These are phyloP conservation scores for Meiosimyza platycephala DNA, from an alignment of 2,888 invertebrate genomes.

Conservation along the genomic window DNA sequence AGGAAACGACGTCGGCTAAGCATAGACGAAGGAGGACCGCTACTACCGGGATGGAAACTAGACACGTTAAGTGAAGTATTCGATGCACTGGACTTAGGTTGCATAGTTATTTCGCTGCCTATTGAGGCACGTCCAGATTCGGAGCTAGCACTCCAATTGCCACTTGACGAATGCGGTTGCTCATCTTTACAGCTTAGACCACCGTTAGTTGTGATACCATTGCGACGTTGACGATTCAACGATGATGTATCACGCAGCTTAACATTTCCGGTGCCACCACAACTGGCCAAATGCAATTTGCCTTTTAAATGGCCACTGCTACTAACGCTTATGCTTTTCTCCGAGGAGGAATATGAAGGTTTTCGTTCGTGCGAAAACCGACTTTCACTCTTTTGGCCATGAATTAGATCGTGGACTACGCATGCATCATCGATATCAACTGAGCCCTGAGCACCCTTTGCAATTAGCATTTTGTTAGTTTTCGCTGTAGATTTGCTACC, in stretches of 20 bases:
- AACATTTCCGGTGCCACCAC: constrained; percentile 67
- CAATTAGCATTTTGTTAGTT: too few species aligned
- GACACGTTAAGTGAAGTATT: constrained; percentile 77
- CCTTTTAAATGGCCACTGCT: constrained; percentile 64
- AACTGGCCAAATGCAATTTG: constrained; percentile 54
- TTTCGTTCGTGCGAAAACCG: constrained; percentile 80
- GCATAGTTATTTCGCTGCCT: constrained; percentile 82
- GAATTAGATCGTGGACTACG: constrained; percentile 74
- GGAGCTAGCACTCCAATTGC: constrained; percentile 95
- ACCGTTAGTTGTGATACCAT: constrained; percentile 68
- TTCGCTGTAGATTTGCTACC: constrained; percentile 32
- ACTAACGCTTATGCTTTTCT: constrained; percentile 74
- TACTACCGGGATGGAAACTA: constrained; percentile 64
- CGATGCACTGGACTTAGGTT: constrained; percentile 78
- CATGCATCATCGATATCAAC: constrained; percentile 71
- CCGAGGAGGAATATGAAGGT: constrained; percentile 81
- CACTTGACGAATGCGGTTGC: constrained; percentile 89
- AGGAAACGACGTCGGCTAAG: constrained; percentile 76
- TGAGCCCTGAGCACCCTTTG: constrained; percentile 38
- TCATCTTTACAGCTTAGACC: constrained; percentile 73
- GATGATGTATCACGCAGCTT: constrained; percentile 82
- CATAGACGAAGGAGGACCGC: constrained; percentile 76
- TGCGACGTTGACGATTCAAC: constrained; percentile 77
- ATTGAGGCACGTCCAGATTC: constrained; percentile 88
- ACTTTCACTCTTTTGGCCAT: constrained; percentile 70